Evolutionary conservation across 2,797 vertebrate genomes (phyloP).

Genomic region (Galago senegalensis): DNA sequence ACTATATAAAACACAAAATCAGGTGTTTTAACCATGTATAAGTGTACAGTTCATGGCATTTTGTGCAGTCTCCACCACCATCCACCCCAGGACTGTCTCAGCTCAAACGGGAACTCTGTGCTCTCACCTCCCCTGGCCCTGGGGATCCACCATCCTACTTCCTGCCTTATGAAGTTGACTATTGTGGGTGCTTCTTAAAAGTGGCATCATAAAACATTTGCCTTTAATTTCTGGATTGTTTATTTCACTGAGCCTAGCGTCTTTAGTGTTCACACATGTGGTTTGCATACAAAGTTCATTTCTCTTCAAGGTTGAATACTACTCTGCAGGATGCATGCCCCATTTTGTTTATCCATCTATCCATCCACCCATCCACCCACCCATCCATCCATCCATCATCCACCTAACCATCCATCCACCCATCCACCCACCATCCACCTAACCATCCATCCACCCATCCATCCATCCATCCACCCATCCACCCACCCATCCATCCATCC

Average conservation of each 20-base stretch:
- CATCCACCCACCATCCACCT: no score
- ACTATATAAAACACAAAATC: not conserved
- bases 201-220: not conserved
- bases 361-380: no score
- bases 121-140: not conserved
- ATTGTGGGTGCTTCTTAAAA: not conserved
- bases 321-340: not conserved
- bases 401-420: no score
- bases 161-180: not conserved
- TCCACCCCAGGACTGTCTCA: not conserved
- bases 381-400: no score
- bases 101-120: not conserved
- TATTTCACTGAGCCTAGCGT: not conserved
- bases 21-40: not conserved
- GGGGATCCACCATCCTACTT: not conserved
- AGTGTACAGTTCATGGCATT: not conserved
- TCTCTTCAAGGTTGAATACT: not conserved
- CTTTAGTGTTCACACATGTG: not conserved
- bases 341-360: not conserved
- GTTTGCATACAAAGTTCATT: not conserved
- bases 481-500: no score
- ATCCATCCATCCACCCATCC: no score
- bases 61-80: not conserved
- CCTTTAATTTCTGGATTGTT: not conserved
- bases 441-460: no score